Evolutionary conservation across 2,888 invertebrate genomes (phyloP).

Genomic region (Limnephilus rhombicus): DNA sequence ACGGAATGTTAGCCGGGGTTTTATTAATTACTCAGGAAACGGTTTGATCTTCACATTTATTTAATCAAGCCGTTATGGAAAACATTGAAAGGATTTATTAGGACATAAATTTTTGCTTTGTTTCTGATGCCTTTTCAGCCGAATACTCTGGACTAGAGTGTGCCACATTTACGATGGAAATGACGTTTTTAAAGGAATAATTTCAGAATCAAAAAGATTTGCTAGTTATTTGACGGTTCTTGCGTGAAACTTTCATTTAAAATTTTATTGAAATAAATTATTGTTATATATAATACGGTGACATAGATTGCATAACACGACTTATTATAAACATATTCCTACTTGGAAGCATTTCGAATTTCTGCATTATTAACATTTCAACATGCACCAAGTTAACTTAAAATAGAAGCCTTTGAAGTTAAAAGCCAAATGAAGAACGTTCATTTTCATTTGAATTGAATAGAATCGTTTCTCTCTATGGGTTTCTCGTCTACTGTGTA

Average conservation of each 20-base stretch:
- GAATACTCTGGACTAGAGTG: background rate
- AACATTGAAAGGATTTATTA: background rate
- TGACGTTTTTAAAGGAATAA: background rate
- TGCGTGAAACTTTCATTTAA: no score
- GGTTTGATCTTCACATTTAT: constrained; percentile 7
- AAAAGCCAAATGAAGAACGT: background rate
- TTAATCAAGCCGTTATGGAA: background rate
- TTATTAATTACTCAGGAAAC: constrained; percentile 1
- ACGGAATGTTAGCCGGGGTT: constrained; percentile 11
- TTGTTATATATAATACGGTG: no score
- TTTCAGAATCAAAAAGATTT: background rate
- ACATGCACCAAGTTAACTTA: background rate
- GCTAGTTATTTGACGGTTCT: no score
- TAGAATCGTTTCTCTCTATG: background rate
- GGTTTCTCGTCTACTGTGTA: background rate
- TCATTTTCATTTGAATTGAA: background rate
- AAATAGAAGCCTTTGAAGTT: background rate
- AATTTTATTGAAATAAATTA: no score
- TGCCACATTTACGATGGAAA: background rate
- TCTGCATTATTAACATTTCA: background rate
- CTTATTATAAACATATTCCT: background rate
- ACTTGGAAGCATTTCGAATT: background rate
- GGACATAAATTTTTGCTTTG: background rate
- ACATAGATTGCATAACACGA: no score
- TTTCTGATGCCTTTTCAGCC: background rate